These are phyloP conservation scores for Macrotis lagotis DNA, from an alignment of 2,113 vertebrate genomes.

Conservation along the genomic window DNA sequence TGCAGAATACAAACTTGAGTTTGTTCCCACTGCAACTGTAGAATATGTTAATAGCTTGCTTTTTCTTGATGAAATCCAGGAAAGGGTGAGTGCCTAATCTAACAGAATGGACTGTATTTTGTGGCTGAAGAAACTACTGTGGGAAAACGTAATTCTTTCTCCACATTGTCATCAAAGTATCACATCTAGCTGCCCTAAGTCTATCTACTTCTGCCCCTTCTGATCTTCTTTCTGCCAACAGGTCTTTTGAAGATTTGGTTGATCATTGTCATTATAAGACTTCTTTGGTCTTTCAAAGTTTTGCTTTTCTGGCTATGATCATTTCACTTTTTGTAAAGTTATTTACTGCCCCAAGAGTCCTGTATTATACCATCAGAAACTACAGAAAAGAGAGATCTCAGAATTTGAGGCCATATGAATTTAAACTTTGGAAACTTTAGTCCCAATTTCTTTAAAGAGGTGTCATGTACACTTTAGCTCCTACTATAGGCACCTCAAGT, in stretches of 20 bases:
- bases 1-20: conserved; percentile 87
- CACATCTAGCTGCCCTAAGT: no score
- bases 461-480: background rate
- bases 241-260: no score
- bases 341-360: no score
- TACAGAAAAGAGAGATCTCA: background rate
- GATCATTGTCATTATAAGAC: no score
- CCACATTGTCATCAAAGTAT: background rate
- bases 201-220: no score
- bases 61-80: conserved; percentile 89
- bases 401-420: background rate
- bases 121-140: background rate
- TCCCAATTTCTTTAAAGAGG: background rate
- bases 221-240: no score
- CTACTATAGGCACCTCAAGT: background rate
- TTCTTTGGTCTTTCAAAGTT: no score
- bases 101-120: background rate
- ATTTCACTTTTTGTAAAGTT: no score
- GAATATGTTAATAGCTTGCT: conserved; percentile 87
- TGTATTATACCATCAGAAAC: background rate
- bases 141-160: background rate
- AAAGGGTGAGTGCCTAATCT: conserved; percentile 83
- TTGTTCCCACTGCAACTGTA: conserved; percentile 81
- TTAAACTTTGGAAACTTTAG: background rate
- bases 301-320: no score